A percentile compares a stretch with the other conserved stretches of the same genome.
Conservation (phyloP, 2,888 invertebrate genomes). For the Alloplasta piceator region DNA sequence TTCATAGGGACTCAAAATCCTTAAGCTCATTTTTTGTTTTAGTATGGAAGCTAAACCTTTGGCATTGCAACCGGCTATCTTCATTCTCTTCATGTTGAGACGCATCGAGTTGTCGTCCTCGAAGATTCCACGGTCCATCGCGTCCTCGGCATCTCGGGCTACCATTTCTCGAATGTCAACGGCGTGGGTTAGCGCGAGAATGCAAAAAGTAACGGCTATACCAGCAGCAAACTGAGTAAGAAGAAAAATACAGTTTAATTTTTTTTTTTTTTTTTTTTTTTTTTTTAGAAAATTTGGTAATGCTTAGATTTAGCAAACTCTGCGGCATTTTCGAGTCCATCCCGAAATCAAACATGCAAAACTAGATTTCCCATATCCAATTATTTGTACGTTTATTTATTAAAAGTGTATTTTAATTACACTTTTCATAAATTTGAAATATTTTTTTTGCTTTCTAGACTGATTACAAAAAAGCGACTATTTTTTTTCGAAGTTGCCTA, state of each 20-base stretch:
- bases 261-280: too few relatives aligned
- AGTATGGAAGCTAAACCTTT: conserved; percentile 74
- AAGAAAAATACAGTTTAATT: too few relatives aligned
- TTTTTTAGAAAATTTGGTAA: too few relatives aligned
- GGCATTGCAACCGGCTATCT: conserved; percentile 82
- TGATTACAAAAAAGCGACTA: too few relatives aligned
- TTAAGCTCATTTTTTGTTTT: conserved; percentile 9
- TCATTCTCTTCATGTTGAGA: conserved; percentile 82
- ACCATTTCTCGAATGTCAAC: conserved; percentile 83
- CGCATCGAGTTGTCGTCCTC: conserved; percentile 80
- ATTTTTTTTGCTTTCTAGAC: too few relatives aligned
- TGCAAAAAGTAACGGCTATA: conserved; percentile 80
- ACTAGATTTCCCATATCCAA: too few relatives aligned
- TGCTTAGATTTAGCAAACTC: too few relatives aligned
- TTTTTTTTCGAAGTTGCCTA: too few relatives aligned
- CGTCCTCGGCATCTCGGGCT: conserved; percentile 83
- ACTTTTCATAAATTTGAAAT: too few relatives aligned
- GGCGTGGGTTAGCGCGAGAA: conserved; percentile 82
- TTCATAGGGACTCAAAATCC: too few relatives aligned
- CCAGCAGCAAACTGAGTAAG: conserved; percentile 77
- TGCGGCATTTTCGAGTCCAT: too few relatives aligned
- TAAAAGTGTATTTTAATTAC: neutral
- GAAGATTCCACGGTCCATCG: conserved; percentile 81
- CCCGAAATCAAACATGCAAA: too few relatives aligned
- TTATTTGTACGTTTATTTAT: neutral